Evolutionary conservation across 2,888 invertebrate genomes (phyloP).

Genomic region (Stenotaenia linearis): DNA sequence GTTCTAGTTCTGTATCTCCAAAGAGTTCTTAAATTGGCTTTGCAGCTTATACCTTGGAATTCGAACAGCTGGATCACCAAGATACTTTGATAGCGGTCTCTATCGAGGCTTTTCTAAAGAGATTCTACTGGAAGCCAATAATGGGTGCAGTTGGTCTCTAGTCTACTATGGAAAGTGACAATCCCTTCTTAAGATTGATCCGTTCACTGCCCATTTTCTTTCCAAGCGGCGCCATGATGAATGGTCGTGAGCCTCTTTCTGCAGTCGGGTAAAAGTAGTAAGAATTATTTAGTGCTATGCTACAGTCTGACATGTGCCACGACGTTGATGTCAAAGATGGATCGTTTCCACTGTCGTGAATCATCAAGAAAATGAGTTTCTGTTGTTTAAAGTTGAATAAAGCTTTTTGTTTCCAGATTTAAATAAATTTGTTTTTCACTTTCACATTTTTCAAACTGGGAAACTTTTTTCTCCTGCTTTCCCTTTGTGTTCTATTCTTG

Average conservation of each 20-base stretch:
- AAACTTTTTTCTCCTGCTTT: not conserved
- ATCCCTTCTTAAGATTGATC: slow-evolving; percentile 26
- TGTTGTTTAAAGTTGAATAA: not conserved
- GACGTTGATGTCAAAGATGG: slow-evolving; percentile 9
- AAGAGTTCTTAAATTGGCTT: slow-evolving; percentile 14
- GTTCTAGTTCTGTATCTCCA: not conserved
- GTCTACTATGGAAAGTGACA: slow-evolving; percentile 19
- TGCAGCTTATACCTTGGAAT: slow-evolving; percentile 16
- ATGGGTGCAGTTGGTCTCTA: slow-evolving; percentile 22
- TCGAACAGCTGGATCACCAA: slow-evolving; percentile 23
- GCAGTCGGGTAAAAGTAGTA: not conserved
- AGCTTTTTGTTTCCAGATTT: not conserved
- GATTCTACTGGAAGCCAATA: slow-evolving; percentile 26
- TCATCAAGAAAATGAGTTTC: not conserved
- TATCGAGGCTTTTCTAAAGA: slow-evolving; percentile 17
- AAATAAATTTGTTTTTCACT: not conserved
- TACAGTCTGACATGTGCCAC: not conserved
- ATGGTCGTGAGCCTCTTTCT: slow-evolving; percentile 6
- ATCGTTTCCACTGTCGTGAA: not conserved
- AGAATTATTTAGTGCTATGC: slow-evolving; percentile 14
- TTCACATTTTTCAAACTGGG: not conserved
- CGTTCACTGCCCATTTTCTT: slow-evolving; percentile 26
- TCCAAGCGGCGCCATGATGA: slow-evolving; percentile 17
- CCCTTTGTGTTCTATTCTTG: not conserved
- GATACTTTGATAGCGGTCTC: slow-evolving; percentile 24